Evolutionary conservation across 2,113 vertebrate species (phyloP).

Genomic region (Urocolius indicus): DNA sequence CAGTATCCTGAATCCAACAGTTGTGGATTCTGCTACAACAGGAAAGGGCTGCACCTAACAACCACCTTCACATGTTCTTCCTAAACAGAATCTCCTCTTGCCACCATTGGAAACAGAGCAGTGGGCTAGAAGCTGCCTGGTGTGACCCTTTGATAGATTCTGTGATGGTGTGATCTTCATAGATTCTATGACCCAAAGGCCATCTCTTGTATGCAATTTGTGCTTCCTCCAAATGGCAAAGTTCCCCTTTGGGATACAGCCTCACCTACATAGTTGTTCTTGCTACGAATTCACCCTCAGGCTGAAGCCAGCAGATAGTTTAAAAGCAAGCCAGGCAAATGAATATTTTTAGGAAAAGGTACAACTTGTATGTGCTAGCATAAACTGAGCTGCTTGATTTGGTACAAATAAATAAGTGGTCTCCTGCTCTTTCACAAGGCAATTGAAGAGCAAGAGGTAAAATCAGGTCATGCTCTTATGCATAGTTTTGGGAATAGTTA

Average conservation of each 20-base stretch:
- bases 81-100: background rate
- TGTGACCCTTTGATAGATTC: background rate
- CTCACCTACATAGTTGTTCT: background rate
- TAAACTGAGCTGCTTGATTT: background rate
- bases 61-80: background rate
- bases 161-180: too few species aligned
- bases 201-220: background rate
- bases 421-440: background rate
- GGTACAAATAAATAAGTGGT: background rate
- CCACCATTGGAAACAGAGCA: background rate
- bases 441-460: background rate
- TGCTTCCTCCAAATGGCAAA: background rate
- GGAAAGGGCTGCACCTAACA: background rate
- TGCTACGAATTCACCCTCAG: background rate
- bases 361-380: background rate
- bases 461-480: background rate
- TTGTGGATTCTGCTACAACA: background rate
- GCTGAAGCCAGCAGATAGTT: background rate
- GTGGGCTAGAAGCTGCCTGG: background rate
- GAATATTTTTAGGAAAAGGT: background rate
- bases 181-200: too few species aligned
- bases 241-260: background rate
- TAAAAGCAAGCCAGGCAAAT: background rate
- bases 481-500: background rate
- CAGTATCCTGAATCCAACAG: background rate